Percentiles rank a stretch among this genome's conserved stretches.
These are phyloP conservation scores for Temnothorax rugatulus DNA, from an alignment of 2,888 invertebrate genomes.

Conservation along the genomic window DNA sequence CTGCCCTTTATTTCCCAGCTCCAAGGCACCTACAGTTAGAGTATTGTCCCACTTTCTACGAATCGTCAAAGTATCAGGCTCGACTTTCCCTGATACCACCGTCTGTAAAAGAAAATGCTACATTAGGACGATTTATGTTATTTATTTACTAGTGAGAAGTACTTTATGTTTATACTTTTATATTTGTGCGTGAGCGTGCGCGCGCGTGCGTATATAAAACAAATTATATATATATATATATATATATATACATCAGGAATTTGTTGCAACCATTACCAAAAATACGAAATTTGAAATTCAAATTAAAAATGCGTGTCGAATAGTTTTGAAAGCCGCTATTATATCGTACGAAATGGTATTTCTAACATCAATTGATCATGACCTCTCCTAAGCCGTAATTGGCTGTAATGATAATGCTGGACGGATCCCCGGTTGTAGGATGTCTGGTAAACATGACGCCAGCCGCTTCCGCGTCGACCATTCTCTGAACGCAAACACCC, in stretches of 20 bases:
- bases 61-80: constrained; percentile 92
- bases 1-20: constrained; percentile 88
- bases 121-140: background rate
- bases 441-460: constrained; percentile 95
- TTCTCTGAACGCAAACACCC: constrained; percentile 93
- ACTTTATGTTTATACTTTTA: too few relatives aligned
- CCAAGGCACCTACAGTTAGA: constrained; percentile 86
- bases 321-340: background rate
- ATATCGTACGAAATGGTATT: background rate
- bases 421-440: constrained; percentile 91
- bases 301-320: background rate
- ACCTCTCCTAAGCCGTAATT: constrained; percentile 95
- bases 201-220: too few relatives aligned
- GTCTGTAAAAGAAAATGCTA: constrained; percentile 87
- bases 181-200: too few relatives aligned
- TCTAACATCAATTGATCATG: constrained; percentile 60
- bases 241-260: too few relatives aligned
- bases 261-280: too few relatives aligned
- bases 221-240: too few relatives aligned
- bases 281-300: too few relatives aligned
- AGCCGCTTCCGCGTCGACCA: constrained; percentile 91
- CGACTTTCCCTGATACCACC: constrained; percentile 92
- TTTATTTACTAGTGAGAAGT: too few relatives aligned
- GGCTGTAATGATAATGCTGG: constrained; percentile 91
- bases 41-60: constrained; percentile 86